phyloP scores from a whole-genome alignment of 2,797 vertebrate species.

The Halcyon smyrnensis region DNA sequence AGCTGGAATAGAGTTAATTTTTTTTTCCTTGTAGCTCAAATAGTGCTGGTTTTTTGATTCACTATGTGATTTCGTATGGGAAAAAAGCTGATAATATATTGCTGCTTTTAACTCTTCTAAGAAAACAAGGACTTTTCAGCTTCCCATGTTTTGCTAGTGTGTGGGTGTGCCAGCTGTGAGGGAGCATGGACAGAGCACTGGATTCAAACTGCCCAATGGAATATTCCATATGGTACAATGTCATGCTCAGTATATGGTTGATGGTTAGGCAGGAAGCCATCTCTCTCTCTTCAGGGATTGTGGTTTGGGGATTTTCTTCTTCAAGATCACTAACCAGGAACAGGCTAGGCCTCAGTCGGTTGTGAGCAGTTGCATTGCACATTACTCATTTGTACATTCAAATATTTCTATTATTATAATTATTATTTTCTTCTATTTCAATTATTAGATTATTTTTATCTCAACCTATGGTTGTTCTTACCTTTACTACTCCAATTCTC shows the following conservation, averaged over 20 bases:
- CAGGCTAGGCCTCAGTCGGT: neutral
- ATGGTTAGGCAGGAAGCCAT: neutral
- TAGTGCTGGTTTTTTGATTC: no score
- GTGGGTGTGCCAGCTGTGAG: no score
- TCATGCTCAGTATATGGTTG: no score
- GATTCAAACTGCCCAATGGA: no score
- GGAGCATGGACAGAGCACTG: no score
- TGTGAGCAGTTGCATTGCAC: neutral
- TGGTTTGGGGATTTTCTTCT: neutral
- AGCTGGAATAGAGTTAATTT: no score
- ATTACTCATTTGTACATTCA: neutral
- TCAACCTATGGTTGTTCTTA: neutral
- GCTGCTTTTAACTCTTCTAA: neutral
- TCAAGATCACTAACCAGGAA: neutral
- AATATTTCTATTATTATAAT: neutral
- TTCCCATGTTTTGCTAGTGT: no score
- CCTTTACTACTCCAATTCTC: neutral
- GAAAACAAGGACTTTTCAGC: no score
- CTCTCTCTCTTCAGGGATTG: neutral
- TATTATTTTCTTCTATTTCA: neutral
- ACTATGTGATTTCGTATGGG: no score
- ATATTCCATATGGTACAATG: no score
- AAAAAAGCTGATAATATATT: neutral
- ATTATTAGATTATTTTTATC: neutral
- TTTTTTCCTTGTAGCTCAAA: no score